Evolutionary conservation across 2,888 invertebrate genomes (phyloP), one percentile per base, ranked within the genome.

Genomic region (Diaprepes abbreviatus): DNA sequence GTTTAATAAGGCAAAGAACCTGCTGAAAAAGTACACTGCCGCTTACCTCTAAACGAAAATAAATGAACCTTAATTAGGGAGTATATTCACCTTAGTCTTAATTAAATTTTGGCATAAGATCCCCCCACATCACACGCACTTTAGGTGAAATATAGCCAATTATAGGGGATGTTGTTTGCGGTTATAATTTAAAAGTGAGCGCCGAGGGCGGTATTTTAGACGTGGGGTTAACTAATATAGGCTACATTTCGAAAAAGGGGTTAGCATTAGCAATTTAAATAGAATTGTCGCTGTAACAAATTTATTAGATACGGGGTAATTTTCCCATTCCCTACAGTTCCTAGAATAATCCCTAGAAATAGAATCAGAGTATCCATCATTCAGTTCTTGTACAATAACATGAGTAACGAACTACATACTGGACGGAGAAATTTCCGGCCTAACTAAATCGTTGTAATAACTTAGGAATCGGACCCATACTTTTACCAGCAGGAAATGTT

Each of bases 61-160:
- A 57, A 57, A 40, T 57, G 57, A 57, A 57, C 24, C 57, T 24
- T 24, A 57, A 57, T 57, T 57, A 57, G 24, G 28, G 24, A 40
- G 40, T 40, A 57, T 57, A 57, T 57, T 57, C 38, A 57, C 57
- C 57, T 57, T 57, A 21, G 38, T 57, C 57, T 40, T 57, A 36
- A 57, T 57, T 57, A 57, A 57, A 57, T 57, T 57, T 57, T 36
- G 57, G 57, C 40, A 38, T 38, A 40, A 57, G 40, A 24, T 57
- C 38, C 57, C 40, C 14, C 59, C 45, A 59, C 59, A 59, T 59
- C 45, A 59, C 59, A 59, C 43, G 59, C 59, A 43, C 21, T 59
- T 59, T 43, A 59, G 14, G 45, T 59, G 45, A 59, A 59, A 40
- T 59, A 59, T 59, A 40, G 59, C 45, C 59, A 59, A 59, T 59